Evolutionary conservation across 2,797 vertebrate species (phyloP).

Genomic region (Phaenicophaeus curvirostris): DNA sequence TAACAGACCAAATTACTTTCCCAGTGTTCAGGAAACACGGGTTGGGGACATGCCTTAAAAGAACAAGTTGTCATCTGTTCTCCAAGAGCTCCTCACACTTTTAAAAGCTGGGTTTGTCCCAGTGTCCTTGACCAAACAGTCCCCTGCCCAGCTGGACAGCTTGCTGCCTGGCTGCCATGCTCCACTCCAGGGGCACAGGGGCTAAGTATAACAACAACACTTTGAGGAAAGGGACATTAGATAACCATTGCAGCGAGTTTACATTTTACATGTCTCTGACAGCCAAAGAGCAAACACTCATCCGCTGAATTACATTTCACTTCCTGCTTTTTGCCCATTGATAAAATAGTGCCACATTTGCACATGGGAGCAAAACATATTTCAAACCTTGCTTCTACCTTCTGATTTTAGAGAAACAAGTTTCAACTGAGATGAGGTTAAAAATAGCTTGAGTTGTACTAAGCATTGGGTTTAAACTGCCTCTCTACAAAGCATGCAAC

Average conservation of each 20-base stretch:
- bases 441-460: neutral
- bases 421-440: neutral
- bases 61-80: slow-evolving; percentile 16
- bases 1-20: neutral
- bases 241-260: neutral
- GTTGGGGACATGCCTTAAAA: neutral
- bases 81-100: neutral
- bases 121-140: neutral
- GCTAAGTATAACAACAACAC: neutral
- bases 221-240: neutral
- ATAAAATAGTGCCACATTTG: slow-evolving; percentile 36
- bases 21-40: neutral
- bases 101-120: neutral
- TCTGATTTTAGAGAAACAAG: neutral
- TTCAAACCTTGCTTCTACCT: neutral
- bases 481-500: neutral
- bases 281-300: neutral
- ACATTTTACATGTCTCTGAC: neutral
- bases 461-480: neutral
- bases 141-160: neutral
- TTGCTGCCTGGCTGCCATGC: neutral
- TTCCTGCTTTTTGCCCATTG: slow-evolving; percentile 30
- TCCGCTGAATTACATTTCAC: neutral
- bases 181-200: neutral
- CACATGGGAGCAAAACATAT: neutral